These are phyloP conservation scores for Syngnathus floridae DNA, from an alignment of 2,113 vertebrate species.

Conservation along the genomic window DNA sequence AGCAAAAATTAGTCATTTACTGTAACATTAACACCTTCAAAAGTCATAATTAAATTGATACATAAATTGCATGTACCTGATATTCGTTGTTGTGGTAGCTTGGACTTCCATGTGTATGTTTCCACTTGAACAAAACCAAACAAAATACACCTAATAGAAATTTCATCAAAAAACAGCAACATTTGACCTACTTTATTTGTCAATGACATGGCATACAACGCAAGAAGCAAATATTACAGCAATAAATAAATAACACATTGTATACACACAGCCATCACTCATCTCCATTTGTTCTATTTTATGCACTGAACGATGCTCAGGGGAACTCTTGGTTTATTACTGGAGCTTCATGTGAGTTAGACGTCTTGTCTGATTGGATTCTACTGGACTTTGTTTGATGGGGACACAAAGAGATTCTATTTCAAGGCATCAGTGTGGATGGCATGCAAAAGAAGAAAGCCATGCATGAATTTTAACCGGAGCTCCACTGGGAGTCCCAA, in stretches of 20 bases:
- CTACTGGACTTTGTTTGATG: no score
- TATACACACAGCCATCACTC: slow-evolving; percentile 7
- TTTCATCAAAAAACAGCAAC: neutral
- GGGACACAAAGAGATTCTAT: neutral
- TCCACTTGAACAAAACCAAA: neutral
- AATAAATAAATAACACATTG: slow-evolving; percentile 44
- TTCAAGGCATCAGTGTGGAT: neutral
- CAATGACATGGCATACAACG: slow-evolving; percentile 35
- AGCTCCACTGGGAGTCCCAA: neutral
- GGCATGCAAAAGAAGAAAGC: neutral
- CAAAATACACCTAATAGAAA: neutral
- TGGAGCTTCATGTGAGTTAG: neutral
- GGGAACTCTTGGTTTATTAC: neutral
- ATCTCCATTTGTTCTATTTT: neutral
- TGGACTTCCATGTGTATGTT: neutral
- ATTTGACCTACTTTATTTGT: slow-evolving; percentile 43
- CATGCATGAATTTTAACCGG: neutral
- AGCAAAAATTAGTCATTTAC: no score
- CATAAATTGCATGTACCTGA: no score
- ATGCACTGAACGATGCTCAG: neutral
- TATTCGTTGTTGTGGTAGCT: neutral
- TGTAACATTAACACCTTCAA: no score
- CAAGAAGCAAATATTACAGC: slow-evolving; percentile 34
- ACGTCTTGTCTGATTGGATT: neutral
- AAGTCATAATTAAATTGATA: no score